phyloP scores from a whole-genome alignment of 30 jellyfish, hydroid and myxozoan species.

The Hydractinia echinata region DNA sequence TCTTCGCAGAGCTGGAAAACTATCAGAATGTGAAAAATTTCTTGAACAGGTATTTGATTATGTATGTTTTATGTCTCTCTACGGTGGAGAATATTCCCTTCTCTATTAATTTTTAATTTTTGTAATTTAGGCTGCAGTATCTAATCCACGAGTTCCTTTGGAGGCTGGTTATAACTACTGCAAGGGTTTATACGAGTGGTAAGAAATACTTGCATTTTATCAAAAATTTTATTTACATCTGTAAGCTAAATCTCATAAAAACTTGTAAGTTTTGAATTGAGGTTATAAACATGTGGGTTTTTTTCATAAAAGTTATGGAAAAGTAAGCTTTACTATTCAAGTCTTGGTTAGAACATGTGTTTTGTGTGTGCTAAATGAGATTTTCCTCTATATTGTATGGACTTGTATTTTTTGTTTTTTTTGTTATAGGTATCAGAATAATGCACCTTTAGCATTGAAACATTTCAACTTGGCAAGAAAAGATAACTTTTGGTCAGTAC shows the following conservation, averaged over 20 bases:
- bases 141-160: constrained; percentile 59
- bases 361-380: no score
- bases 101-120: not conserved
- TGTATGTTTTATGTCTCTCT: not conserved
- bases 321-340: no score
- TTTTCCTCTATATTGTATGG: no score
- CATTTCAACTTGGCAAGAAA: constrained; percentile 79
- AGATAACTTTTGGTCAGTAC: constrained; percentile 69
- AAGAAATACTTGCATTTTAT: not conserved
- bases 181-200: constrained; percentile 91
- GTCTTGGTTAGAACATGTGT: no score
- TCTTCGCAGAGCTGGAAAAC: constrained; percentile 84
- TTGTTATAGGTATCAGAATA: constrained; percentile 62
- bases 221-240: no score
- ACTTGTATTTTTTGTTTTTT: not conserved
- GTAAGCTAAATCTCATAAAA: no score
- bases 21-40: constrained; percentile 58
- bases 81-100: not conserved
- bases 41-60: constrained; percentile 56
- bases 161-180: constrained; percentile 93
- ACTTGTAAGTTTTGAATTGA: no score
- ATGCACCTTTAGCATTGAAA: constrained; percentile 82
- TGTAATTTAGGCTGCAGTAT: constrained; percentile 63
- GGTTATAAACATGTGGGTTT: no score
- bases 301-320: no score